A percentile compares a stretch with the other conserved stretches of the same genome.
Evolutionary conservation across 1,140 invertebrate genomes (phyloP).

Genomic region (Nasonia vitripennis): DNA sequence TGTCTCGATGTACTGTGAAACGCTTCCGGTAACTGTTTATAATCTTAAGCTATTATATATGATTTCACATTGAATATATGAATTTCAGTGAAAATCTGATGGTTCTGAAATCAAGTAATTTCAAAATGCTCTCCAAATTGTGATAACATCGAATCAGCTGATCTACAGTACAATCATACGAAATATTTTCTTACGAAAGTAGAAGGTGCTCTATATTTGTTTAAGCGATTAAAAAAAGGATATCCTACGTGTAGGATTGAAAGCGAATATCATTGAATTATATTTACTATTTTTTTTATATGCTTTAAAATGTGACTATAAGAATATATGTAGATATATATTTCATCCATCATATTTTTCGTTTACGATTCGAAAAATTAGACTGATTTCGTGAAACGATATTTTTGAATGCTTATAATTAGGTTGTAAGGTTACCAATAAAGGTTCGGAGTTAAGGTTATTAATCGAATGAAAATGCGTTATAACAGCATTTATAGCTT

Average conservation of each 20-base stretch:
- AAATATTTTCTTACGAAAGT: not conserved
- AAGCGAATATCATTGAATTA: too few relatives aligned
- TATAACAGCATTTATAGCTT: not conserved
- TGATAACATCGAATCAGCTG: slow-evolving; percentile 2
- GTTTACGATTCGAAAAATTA: not conserved
- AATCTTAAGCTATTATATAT: not conserved
- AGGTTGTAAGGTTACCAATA: not conserved
- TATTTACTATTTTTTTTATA: too few relatives aligned
- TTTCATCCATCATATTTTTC: too few relatives aligned
- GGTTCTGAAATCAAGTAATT: not conserved
- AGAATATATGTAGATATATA: too few relatives aligned
- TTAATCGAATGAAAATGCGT: slow-evolving; percentile 11
- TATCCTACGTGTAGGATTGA: too few relatives aligned
- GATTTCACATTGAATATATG: not conserved
- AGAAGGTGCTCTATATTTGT: not conserved
- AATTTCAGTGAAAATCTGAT: not conserved
- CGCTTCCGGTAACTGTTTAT: too few relatives aligned
- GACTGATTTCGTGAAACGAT: not conserved
- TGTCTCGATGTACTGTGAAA: too few relatives aligned
- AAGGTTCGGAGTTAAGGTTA: not conserved
- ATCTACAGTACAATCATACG: not conserved
- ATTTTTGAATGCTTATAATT: not conserved
- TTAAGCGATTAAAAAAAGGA: not conserved
- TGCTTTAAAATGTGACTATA: too few relatives aligned
- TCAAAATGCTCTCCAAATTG: slow-evolving; percentile 4